A percentile compares a stretch with the other conserved stretches of the same genome.
These are phyloP conservation scores for Cyprinodon tularosa DNA, from an alignment of 2,113 vertebrate species.

Conservation along the genomic window DNA sequence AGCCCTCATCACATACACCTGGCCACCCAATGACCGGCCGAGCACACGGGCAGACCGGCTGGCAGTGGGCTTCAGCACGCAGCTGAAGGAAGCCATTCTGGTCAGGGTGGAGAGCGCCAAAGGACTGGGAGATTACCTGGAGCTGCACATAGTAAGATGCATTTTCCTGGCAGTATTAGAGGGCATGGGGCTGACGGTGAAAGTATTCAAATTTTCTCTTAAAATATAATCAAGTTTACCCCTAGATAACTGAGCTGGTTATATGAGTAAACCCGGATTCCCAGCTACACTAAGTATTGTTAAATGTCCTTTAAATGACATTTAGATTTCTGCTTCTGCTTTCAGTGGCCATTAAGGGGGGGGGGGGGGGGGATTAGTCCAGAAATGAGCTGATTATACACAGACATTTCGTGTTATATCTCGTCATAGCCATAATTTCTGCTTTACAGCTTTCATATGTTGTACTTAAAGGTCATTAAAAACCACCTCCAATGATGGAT, in stretches of 20 bases:
- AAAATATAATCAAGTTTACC: not conserved
- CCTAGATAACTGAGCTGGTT: not conserved
- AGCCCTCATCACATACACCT: conserved; percentile 93
- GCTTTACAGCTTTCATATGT: conserved; percentile 47
- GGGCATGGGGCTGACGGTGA: not conserved
- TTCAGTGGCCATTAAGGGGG: conserved; percentile 2
- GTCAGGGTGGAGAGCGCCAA: conserved; percentile 93
- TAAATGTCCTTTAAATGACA: not conserved
- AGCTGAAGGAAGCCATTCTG: conserved; percentile 89
- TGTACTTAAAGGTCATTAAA: conserved; percentile 44
- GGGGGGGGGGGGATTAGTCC: not conserved
- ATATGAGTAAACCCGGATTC: not conserved
- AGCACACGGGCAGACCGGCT: conserved; percentile 94
- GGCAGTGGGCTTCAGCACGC: conserved; percentile 94
- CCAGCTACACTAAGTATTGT: not conserved
- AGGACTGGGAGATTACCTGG: conserved; percentile 91
- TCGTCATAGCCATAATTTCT: conserved; percentile 41
- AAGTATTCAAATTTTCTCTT: not conserved
- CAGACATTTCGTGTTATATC: conserved; percentile 21
- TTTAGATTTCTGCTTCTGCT: not conserved
- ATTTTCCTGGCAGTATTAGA: not conserved
- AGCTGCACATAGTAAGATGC: conserved; percentile 91
- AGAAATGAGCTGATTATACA: conserved; percentile 20
- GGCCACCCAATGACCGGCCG: conserved; percentile 93
- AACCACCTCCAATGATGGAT: conserved; percentile 39